Evolutionary conservation across 2,113 vertebrate genomes (phyloP).

Genomic region (Hippocampus barbouri): DNA sequence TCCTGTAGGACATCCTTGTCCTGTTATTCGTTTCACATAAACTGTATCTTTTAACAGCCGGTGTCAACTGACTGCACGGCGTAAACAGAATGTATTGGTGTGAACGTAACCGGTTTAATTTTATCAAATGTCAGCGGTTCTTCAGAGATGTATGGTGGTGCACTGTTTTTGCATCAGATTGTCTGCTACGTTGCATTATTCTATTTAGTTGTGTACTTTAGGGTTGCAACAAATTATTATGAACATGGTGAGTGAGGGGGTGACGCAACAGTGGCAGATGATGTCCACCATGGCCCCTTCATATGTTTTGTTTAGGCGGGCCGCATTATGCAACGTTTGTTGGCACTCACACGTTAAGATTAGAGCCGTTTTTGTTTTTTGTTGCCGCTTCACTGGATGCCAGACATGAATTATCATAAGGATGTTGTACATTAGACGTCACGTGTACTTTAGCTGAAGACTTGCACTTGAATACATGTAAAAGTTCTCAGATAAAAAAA

Average conservation of each 20-base stretch:
- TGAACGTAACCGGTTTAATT: not conserved
- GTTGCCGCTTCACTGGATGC: constrained; percentile 39
- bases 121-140: not conserved
- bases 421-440: constrained; percentile 3
- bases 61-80: too few relatives aligned
- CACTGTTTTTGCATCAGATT: not conserved
- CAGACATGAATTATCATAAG: constrained; percentile 19
- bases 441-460: not conserved
- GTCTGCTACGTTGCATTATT: not conserved
- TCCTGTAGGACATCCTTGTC: not conserved
- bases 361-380: not conserved
- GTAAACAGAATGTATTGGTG: not conserved
- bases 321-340: constrained; percentile 28
- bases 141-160: not conserved
- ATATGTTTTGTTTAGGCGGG: constrained; percentile 6
- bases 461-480: not conserved
- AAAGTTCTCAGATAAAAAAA: not conserved
- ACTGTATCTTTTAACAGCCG: not conserved
- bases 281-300: constrained; percentile 33
- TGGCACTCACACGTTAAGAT: not conserved
- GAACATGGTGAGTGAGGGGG: constrained; percentile 18
- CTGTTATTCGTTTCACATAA: not conserved
- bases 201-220: not conserved
- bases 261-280: constrained; percentile 52
- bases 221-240: not conserved